Evolutionary conservation across 2,113 vertebrate species (phyloP).

Genomic region (Anolis sagrei): DNA sequence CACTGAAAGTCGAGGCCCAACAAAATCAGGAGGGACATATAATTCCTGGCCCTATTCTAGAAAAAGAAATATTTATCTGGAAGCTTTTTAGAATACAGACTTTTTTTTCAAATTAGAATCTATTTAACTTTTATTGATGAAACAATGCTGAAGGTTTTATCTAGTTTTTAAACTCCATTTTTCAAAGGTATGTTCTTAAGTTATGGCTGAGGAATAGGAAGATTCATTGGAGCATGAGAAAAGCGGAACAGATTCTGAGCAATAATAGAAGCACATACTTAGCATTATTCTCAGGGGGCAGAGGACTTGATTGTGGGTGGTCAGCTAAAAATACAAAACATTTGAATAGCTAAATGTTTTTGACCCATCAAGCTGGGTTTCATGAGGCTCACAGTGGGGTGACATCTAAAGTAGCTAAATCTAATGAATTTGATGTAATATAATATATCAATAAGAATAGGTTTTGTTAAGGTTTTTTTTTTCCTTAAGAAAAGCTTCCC

Average conservation of each 20-base stretch:
- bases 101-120: no score
- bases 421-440: constrained; percentile 72
- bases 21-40: background rate
- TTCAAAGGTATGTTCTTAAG: background rate
- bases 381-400: background rate
- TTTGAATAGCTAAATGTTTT: background rate
- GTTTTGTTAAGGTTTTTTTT: background rate
- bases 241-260: background rate
- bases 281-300: constrained; percentile 1
- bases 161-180: background rate
- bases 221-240: background rate
- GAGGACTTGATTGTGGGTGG: constrained; percentile 30
- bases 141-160: background rate
- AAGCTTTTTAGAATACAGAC: background rate
- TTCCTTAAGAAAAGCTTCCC: constrained; percentile 60
- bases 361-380: background rate
- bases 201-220: background rate
- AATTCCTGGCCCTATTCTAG: background rate
- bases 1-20: background rate
- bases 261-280: background rate
- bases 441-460: constrained; percentile 72
- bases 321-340: constrained; percentile 25
- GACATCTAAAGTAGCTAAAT: constrained; percentile 65
- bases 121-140: background rate
- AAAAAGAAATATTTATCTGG: background rate